Conservation (phyloP, 1,140 invertebrate species). For the Ladona fulva region DNA sequence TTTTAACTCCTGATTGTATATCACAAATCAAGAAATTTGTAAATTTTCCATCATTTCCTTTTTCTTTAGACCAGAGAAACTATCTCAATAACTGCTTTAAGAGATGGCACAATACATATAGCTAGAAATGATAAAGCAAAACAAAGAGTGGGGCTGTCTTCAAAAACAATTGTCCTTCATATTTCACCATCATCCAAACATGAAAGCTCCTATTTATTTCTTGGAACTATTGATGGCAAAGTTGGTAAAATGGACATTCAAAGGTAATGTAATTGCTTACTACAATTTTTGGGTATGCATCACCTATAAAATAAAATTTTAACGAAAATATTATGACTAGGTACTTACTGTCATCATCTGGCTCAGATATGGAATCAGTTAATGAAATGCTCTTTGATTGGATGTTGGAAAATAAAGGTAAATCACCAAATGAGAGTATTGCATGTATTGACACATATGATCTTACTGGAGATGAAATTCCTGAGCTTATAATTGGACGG, state of each 20-base stretch:
- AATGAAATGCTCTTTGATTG: slow-evolving; percentile 24
- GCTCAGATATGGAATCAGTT: background rate
- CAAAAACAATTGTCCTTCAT: background rate
- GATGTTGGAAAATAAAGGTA: slow-evolving; percentile 39
- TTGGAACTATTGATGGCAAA: background rate
- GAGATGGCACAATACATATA: background rate
- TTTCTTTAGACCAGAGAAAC: background rate
- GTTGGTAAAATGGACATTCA: background rate
- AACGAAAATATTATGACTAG: background rate
- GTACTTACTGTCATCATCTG: background rate
- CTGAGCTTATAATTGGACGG: slow-evolving; percentile 52
- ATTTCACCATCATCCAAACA: background rate
- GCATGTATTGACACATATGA: slow-evolving; percentile 57
- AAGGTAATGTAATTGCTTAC: background rate
- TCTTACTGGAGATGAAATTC: slow-evolving; percentile 53
- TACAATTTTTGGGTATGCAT: too few species aligned
- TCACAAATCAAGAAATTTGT: background rate
- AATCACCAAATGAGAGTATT: slow-evolving; percentile 33
- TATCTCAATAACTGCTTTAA: background rate
- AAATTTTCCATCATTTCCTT: background rate
- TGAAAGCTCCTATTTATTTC: background rate
- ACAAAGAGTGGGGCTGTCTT: background rate
- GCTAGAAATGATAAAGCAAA: background rate
- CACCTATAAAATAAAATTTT: background rate
- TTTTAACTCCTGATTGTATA: background rate